A percentile compares a stretch with the other conserved stretches of the same genome.
These are phyloP conservation scores for Galeopsomyia nigrocyanea DNA, from an alignment of 2,888 invertebrate genomes.

Conservation along the genomic window DNA sequence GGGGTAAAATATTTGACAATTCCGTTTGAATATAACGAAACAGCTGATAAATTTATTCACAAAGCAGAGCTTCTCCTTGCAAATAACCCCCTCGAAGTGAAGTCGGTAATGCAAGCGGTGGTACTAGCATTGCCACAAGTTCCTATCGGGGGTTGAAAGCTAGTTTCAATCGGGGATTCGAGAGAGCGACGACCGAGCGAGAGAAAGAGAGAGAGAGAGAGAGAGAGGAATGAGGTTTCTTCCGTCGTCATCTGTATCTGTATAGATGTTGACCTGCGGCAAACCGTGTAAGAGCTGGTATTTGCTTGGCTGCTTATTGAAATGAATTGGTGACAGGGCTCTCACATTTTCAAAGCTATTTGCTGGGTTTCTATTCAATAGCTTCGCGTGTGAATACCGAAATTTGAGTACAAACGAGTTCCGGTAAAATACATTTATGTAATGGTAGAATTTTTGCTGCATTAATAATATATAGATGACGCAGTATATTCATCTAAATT, in stretches of 20 bases:
- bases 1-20: not conserved
- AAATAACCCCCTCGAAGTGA: too few relatives aligned
- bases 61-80: not conserved
- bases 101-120: not conserved
- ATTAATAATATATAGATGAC: too few relatives aligned
- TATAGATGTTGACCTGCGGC: constrained; percentile 29
- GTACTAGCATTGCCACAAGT: constrained; percentile 32
- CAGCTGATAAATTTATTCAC: not conserved
- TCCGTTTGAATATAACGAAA: constrained; percentile 4
- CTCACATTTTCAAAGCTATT: constrained; percentile 1
- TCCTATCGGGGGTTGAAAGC: constrained; percentile 10
- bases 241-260: not conserved
- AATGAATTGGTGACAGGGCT: constrained; percentile 23
- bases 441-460: too few relatives aligned
- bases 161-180: constrained; percentile 2
- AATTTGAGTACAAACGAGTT: too few relatives aligned
- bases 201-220: constrained; percentile 1
- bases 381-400: too few relatives aligned
- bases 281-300: constrained; percentile 25
- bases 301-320: constrained; percentile 23
- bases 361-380: too few relatives aligned
- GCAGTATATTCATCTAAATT: too few relatives aligned
- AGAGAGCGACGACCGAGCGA: constrained; percentile 32
- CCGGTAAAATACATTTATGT: too few relatives aligned
- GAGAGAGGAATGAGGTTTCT: constrained; percentile 8